These are phyloP conservation scores for Drosophila mayaguana DNA, from an alignment of 2,888 invertebrate species.

Conservation along the genomic window DNA sequence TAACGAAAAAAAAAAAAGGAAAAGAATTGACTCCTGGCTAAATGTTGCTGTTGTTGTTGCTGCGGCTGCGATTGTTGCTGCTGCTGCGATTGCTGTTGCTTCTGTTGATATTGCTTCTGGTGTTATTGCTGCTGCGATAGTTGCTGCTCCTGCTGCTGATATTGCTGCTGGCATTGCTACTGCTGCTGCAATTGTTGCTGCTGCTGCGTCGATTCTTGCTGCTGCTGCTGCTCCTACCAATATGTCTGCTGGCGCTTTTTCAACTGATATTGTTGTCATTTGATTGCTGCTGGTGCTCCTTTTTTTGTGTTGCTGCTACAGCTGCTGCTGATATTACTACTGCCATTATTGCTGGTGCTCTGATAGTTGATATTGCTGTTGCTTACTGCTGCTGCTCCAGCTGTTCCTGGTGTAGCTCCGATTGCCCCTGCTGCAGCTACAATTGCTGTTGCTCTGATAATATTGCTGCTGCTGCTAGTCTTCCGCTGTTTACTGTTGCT, in stretches of 20 bases:
- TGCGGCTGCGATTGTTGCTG: not conserved
- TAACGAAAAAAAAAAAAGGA: conserved; percentile 8
- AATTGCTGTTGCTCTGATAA: not conserved
- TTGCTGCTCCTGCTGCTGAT: not conserved
- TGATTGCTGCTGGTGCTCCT: not conserved
- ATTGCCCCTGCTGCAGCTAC: not conserved
- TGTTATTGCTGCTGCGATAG: not conserved
- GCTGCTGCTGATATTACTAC: not conserved
- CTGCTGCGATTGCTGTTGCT: not conserved
- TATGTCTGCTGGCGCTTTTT: not conserved
- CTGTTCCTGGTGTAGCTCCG: not conserved
- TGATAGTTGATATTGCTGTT: not conserved
- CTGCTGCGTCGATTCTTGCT: not conserved
- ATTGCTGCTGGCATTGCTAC: not conserved
- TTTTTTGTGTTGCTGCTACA: not conserved
- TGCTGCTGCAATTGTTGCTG: not conserved
- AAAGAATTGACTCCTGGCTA: conserved; percentile 50
- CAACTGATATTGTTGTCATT: not conserved
- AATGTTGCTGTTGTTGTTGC: conserved; percentile 4
- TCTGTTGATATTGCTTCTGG: not conserved
- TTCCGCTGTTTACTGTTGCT: not conserved
- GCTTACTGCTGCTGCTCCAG: not conserved
- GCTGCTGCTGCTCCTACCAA: not conserved
- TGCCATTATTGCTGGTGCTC: not conserved
- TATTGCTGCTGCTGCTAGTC: not conserved